phyloP scores from a whole-genome alignment of 2,888 invertebrate genomes.

The Ceraclea dissimilis region DNA sequence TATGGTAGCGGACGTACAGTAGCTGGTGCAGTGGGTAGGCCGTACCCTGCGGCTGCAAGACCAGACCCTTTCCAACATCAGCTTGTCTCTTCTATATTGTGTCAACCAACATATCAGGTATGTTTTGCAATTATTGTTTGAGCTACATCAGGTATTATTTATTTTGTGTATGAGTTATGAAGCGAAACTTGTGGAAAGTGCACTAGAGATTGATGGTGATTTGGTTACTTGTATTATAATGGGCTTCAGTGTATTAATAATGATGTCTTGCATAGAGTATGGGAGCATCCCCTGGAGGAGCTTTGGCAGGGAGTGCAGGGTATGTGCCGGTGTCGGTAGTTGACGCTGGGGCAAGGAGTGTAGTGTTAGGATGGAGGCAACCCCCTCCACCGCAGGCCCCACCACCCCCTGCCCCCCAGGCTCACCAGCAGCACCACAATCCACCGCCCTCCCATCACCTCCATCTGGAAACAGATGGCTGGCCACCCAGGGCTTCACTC shows the following conservation, averaged over 20 bases:
- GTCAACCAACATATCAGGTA: slow-evolving; percentile 82
- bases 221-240: slow-evolving; percentile 51
- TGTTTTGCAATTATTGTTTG: background rate
- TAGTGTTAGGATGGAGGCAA: slow-evolving; percentile 46
- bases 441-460: slow-evolving; percentile 51
- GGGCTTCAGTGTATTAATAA: too few species aligned
- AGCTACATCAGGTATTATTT: too few species aligned
- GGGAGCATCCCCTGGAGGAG: slow-evolving; percentile 23
- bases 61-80: slow-evolving; percentile 86
- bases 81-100: slow-evolving; percentile 88
- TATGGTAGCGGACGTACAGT: slow-evolving; percentile 54
- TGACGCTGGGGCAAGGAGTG: slow-evolving; percentile 71
- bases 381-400: slow-evolving; percentile 37
- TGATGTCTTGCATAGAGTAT: slow-evolving; percentile 47
- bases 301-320: slow-evolving; percentile 30
- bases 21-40: slow-evolving; percentile 56
- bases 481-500: slow-evolving; percentile 23
- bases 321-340: slow-evolving; percentile 93
- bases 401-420: slow-evolving; percentile 32
- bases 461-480: slow-evolving; percentile 64
- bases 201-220: too few species aligned
- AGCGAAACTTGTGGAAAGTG: too few species aligned
- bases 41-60: slow-evolving; percentile 51
- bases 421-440: slow-evolving; percentile 27
- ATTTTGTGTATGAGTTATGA: too few species aligned